These are phyloP conservation scores for Drosophila ficusphila DNA, from an alignment of 1,140 invertebrate species.

Conservation along the genomic window DNA sequence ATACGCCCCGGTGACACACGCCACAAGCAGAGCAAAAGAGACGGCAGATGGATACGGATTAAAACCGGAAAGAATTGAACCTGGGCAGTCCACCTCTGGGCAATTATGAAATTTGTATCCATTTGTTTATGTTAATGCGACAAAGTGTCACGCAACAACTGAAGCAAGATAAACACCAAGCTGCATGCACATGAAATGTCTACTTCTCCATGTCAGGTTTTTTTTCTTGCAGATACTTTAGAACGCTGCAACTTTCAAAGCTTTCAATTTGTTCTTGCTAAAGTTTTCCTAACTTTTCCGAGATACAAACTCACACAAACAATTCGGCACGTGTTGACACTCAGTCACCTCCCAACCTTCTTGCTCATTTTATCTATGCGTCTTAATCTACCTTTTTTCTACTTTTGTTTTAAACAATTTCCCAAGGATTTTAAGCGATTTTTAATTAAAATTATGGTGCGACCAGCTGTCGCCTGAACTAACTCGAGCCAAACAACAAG, in stretches of 20 bases:
- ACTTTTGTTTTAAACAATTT: conserved; percentile 35
- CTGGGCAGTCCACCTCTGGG: conserved; percentile 1
- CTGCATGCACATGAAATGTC: conserved; percentile 65
- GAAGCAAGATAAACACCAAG: conserved; percentile 44
- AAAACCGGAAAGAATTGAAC: conserved; percentile 16
- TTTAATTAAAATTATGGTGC: conserved; percentile 78
- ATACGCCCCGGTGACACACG: conserved; percentile 70
- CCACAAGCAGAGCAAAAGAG: conserved; percentile 6
- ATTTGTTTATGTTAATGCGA: conserved; percentile 75
- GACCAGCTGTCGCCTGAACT: conserved; percentile 62
- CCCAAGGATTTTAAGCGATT: conserved; percentile 75
- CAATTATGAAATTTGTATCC: conserved; percentile 39
- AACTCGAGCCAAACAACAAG: conserved; percentile 42
- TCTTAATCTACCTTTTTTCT: conserved; percentile 10
- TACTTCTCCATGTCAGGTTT: conserved; percentile 10
- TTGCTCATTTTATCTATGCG: not conserved
- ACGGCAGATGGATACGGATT: not conserved
- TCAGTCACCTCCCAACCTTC: conserved; percentile 50
- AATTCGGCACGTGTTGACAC: conserved; percentile 79
- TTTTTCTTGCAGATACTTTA: conserved; percentile 67
- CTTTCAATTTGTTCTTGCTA: conserved; percentile 51
- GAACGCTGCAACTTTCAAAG: conserved; percentile 35
- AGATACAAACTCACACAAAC: conserved; percentile 40
- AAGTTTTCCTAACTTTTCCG: conserved; percentile 54
- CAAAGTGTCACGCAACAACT: conserved; percentile 38